Evolutionary conservation across 2,113 vertebrate genomes (phyloP), one percentile per base, ranked within the genome.

Genomic region (Choloepus hoffmanni): DNA sequence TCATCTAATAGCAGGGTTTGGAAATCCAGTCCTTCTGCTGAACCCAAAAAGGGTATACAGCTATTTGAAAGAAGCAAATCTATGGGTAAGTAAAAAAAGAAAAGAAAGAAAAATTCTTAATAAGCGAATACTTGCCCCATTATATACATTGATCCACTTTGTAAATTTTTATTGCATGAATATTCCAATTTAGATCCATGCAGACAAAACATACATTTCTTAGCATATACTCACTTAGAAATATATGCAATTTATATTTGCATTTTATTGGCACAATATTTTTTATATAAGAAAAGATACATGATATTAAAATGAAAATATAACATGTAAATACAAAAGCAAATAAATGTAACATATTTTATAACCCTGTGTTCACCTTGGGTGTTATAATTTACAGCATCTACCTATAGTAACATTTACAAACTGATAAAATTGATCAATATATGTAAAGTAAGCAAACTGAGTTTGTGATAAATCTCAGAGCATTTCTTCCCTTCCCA

Each of bases 1-100:
- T 99, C 99, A 93, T 99, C 99, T 97, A 99, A 95, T 92, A 99
- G 98, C 97, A 99, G 98, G 1, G 99, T 99, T 97, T 99, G 99
- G 98, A 99, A 99, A 98, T 99, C 99, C 95, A 99, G 98, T 62
- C 99, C 99, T 86, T 99, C 99, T 0, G 98, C 95, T 55, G 99
- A 99, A 72, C 99, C 99, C 98, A 99, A 87, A 97, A 99, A 99
- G 73, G 99, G 98, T 92, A 99, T 98, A 19, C 99, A 99, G 97
- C 99, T 99, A 97, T 99, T 99, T 90, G 99, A 99, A 97, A 99
- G 98, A 92, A 99, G 97, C 97, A 99, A 98, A 65, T 99, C 99
- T 99, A 98, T 90, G 89, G 96, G 89, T 97, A 98, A 98, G 97
- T 0, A 11, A 98, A 98, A 88, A 30, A 45, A 65, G 8, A 2